A percentile compares a stretch with the other conserved stretches of the same genome.
phyloP scores from a whole-genome alignment of 1,140 invertebrate species.

The Sinella curviseta region DNA sequence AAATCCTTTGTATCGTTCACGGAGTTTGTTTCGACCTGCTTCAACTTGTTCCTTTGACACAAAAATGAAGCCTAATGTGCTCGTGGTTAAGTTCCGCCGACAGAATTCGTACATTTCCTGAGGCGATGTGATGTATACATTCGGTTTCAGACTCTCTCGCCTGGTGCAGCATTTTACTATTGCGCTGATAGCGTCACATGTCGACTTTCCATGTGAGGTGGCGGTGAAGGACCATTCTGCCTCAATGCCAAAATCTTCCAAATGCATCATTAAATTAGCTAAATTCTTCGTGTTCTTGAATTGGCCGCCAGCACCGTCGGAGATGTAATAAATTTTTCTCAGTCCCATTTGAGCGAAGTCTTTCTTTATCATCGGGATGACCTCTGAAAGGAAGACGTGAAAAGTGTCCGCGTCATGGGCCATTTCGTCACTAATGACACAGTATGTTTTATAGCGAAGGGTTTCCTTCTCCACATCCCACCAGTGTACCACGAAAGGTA shows the following conservation, averaged over 20 bases:
- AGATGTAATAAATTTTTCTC: slow-evolving; percentile 19
- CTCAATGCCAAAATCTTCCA: slow-evolving; percentile 44
- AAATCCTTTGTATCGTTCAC: background rate
- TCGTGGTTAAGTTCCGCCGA: background rate
- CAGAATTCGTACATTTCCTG: background rate
- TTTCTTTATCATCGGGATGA: slow-evolving; percentile 3
- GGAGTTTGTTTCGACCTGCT: background rate
- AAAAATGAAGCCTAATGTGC: background rate
- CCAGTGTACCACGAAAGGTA: slow-evolving; percentile 43
- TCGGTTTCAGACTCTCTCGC: too few species aligned
- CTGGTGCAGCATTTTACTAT: slow-evolving; percentile 39
- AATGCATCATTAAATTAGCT: slow-evolving; percentile 47
- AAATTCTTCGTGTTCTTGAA: slow-evolving; percentile 51
- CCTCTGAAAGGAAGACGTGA: too few species aligned
- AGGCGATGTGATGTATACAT: background rate
- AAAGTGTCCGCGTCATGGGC: slow-evolving; percentile 20
- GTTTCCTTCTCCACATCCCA: background rate
- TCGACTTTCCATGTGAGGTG: slow-evolving; percentile 48
- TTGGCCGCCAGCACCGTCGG: slow-evolving; percentile 49
- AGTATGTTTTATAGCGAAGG: background rate
- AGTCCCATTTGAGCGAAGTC: background rate
- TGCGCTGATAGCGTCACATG: slow-evolving; percentile 49
- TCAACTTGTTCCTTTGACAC: background rate
- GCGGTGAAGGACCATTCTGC: slow-evolving; percentile 50
- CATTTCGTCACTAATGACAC: slow-evolving; percentile 28